phyloP scores from a whole-genome alignment of 2,113 vertebrate species.

The Melospiza georgiana region DNA sequence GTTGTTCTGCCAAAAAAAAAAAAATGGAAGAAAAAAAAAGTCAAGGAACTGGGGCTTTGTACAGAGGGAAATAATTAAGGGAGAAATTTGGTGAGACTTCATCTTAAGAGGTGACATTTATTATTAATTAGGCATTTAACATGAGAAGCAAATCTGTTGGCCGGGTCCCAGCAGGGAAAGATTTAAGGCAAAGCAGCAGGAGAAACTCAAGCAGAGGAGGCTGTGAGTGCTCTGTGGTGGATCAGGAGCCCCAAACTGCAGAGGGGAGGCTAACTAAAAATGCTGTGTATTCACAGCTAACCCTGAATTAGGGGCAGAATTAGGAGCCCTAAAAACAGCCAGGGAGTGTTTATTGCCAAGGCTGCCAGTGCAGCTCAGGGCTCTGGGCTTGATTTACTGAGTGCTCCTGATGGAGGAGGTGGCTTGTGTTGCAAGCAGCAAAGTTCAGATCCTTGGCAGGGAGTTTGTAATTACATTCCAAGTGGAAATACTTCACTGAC shows the following conservation, averaged over 20 bases:
- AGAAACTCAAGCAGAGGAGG: neutral
- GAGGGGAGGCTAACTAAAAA: neutral
- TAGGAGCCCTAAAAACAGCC: neutral
- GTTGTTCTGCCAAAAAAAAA: neutral
- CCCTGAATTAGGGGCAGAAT: neutral
- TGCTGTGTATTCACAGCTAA: neutral
- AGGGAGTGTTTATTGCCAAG: neutral
- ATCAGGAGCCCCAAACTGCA: neutral
- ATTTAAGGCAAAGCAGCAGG: neutral
- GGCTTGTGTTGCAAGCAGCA: slow-evolving; percentile 31
- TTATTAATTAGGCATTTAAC: neutral
- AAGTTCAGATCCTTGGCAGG: slow-evolving; percentile 26
- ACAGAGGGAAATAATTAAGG: neutral
- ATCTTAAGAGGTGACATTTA: neutral
- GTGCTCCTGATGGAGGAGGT: neutral
- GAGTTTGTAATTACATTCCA: slow-evolving; percentile 25
- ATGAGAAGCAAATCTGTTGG: neutral
- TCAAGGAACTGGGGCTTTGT: neutral
- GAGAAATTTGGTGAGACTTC: neutral
- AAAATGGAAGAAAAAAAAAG: neutral
- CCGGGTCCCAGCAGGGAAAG: neutral
- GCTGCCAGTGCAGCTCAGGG: neutral
- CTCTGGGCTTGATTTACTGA: neutral
- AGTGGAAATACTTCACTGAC: neutral
- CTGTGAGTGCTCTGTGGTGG: neutral